Evolutionary conservation across 1,140 invertebrate species (phyloP), one percentile per base, ranked within the genome.

Genomic region (Physella acuta): DNA sequence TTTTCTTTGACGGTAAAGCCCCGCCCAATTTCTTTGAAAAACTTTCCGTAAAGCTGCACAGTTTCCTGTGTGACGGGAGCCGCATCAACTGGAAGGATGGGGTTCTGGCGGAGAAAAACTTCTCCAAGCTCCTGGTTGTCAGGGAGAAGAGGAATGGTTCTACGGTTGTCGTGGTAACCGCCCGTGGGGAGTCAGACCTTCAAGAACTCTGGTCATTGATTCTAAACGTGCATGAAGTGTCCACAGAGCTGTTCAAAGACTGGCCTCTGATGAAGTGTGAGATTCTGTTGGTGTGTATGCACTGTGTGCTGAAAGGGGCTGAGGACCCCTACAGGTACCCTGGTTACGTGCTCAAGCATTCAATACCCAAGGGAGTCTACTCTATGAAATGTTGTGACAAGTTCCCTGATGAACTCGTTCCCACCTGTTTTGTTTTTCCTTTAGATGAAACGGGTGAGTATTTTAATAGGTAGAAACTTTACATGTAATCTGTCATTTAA

Each of bases 11-110:
- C 26, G 75, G 75, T 20, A 76, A 76, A 62, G 70, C 74, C 3
- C 79, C 79, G 34, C 81, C 81, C 52, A 78, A 82, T 59, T 81
- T 81, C 73, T 82, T 82, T 75, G 81, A 81, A 56, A 82, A 82
- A 37, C 58, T 81, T 37, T 78, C 78, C 26, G 78, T 79, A 16
- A 61, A 77, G 30, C 72, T 82, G 17, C 81, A 82, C 62, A 68
- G 71, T 60, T 74, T 76, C 53, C 71, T 81, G 2, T 73, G 62
- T 8, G 73, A 77, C 31, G 72, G 65, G 14, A 71, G 75, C 33
- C 63, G 81, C 16, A 70, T 76, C 26, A 80, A 81, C 71, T 82
- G 81, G 81, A 78, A 78, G 52, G 63, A 78, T 69, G 81, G 81
- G 11, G 75, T 80, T 34, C 73, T 81, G 14, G 81, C 78, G 2